phyloP scores from a whole-genome alignment of 2,888 invertebrate species.

The Tromatobia lineatoria region DNA sequence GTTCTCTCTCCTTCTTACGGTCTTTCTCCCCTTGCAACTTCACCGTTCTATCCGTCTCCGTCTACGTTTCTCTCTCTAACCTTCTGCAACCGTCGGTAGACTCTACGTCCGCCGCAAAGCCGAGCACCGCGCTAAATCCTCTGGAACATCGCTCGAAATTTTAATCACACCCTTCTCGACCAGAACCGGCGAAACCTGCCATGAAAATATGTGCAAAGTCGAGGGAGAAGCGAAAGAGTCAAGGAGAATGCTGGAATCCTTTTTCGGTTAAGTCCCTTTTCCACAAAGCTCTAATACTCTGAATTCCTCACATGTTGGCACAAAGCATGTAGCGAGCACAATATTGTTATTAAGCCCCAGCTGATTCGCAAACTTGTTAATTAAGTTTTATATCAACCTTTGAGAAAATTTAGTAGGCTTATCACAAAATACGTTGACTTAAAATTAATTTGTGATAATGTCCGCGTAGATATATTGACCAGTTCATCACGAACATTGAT shows the following conservation, averaged over 20 bases:
- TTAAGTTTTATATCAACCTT: background rate
- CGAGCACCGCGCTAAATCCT: conserved; percentile 60
- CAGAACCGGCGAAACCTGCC: conserved; percentile 46
- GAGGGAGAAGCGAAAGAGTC: conserved; percentile 43
- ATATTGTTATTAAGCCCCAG: background rate
- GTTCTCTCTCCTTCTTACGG: conserved; percentile 9
- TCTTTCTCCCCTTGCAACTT: conserved; percentile 23
- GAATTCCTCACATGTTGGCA: background rate
- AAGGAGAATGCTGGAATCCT: conserved; percentile 54
- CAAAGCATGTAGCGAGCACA: background rate
- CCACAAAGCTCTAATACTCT: conserved; percentile 25
- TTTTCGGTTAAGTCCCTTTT: conserved; percentile 21
- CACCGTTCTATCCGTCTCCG: conserved; percentile 33
- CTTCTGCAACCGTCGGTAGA: conserved; percentile 61
- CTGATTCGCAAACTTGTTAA: background rate
- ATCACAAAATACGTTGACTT: background rate
- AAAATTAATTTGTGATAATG: background rate
- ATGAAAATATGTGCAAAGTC: conserved; percentile 31
- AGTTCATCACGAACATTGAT: background rate
- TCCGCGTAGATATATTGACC: background rate
- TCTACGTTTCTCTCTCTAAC: conserved; percentile 14
- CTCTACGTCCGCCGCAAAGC: conserved; percentile 37
- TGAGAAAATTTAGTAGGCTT: background rate
- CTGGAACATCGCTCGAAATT: conserved; percentile 65
- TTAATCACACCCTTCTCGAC: conserved; percentile 68